Evolutionary conservation across 2,113 vertebrate genomes (phyloP).

Genomic region (Anolis sagrei): DNA sequence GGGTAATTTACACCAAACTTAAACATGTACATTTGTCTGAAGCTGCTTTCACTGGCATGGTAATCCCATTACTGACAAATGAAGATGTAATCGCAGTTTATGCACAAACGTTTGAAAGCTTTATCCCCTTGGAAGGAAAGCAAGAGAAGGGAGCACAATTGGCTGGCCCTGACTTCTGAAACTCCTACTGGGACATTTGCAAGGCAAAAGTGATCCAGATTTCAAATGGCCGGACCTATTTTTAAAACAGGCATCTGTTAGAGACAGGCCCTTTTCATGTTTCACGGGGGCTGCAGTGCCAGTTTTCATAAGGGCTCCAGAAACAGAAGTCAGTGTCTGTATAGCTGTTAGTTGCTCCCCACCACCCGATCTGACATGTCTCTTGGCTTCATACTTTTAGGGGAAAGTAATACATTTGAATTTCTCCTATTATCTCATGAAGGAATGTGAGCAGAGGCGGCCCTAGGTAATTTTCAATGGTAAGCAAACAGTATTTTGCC

Average conservation of each 20-base stretch:
- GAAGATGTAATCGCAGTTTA: constrained; percentile 86
- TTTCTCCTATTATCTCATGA: too few species aligned
- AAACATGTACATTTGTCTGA: constrained; percentile 77
- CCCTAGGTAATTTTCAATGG: too few species aligned
- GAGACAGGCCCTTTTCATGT: neutral
- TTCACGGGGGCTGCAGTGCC: neutral
- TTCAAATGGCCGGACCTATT: constrained; percentile 14
- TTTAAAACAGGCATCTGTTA: neutral
- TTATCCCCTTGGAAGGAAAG: constrained; percentile 74
- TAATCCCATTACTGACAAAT: constrained; percentile 92
- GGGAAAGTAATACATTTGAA: neutral
- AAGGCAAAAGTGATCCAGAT: constrained; percentile 28
- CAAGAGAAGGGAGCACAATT: constrained; percentile 69
- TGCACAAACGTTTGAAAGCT: constrained; percentile 77
- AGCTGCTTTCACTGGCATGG: constrained; percentile 75
- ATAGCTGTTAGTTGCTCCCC: neutral
- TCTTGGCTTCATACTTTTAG: neutral
- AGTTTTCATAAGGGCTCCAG: neutral
- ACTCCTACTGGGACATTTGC: constrained; percentile 65
- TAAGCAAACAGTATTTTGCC: too few species aligned
- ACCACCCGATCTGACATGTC: neutral
- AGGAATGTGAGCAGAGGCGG: too few species aligned
- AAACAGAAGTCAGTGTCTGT: neutral
- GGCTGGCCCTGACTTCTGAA: constrained; percentile 76
- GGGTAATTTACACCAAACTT: constrained; percentile 79